Evolutionary conservation across 2,797 vertebrate genomes (phyloP), one percentile per base, ranked within the genome.

Genomic region (Halcyon leucocephala): DNA sequence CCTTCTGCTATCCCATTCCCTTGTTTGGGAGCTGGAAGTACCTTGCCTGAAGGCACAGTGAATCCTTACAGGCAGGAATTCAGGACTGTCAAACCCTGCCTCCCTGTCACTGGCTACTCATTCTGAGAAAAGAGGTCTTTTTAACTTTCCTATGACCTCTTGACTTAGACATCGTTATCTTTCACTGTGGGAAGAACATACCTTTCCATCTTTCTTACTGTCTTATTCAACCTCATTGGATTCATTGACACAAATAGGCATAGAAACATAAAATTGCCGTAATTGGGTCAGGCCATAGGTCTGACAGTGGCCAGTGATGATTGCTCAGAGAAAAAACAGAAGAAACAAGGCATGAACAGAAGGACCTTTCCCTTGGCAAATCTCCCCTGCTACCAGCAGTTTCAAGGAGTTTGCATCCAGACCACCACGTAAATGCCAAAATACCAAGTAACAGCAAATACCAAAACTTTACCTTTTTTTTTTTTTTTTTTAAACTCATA

Each of bases 241-340:
- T 92, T 65, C 89, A 91, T 93, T 66, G 90, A 92, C 90, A 97
- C 96, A 96, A 95, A 92, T 57, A 92, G 66, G 91, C 90, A 86
- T 67, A 96, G 96, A 97, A 92, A 94, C 78, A 79, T 82, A 67
- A 96, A 96, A 97, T 94, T 96, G 90, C 90, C 28, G 4, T 96
- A 96, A 96, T 84, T 97, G 90, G 86, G 92, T 93, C 88, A 97
- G 95, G 96, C 94, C 96, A 96, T 97, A 96, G 95, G 96, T 96
- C 96, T 84, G 60, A 39, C 35, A 55, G 71, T 24, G 66, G 73
- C 74, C 81, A 80, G 60, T 55, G 55, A 65, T 26, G 64, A 77
- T 57, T 89, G 48, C 92, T 86, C 37, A 86, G 48, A 85, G 88
- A 76, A 93, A 93, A 81, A 95, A 93, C 46, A 92, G 88, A 93